Base-by-base conservation (phyloP, 2,888 invertebrate species). In the Macrophya annulata region DNA sequence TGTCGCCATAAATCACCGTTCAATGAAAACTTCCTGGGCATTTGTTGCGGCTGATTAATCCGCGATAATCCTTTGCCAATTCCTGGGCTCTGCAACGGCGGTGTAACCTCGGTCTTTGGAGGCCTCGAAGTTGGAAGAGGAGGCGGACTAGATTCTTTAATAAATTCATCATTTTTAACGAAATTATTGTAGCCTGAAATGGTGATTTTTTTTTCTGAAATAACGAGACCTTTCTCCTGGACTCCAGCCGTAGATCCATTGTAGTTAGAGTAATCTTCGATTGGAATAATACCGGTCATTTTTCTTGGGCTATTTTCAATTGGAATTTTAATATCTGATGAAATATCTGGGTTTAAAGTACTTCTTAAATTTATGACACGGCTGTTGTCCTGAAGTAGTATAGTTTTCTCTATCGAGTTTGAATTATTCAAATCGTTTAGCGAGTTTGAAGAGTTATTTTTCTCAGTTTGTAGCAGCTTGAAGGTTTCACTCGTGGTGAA, bases 1-100 rank as follows among this genome's bases (percentile, higher is more conserved):
- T 97, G 96, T 85, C 96, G 94, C 95, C 96, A 94, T n/a, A 92
- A 92, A 87, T 93, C 92, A 4, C 90, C 89, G 87, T 89, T 95
- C 93, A 91, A 48, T 31, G 90, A 88, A 85, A 91, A 91, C 87
- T 93, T 91, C 84, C 88, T 84, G 84, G 86, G 77, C 85, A 84
- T 12, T 77, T 85, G 76, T 74, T 77, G 45, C 83, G 84, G 84
- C 17, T 43, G 71, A 79, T 55, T 43, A 71, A 17, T 25, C 51
- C 83, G 74, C 25, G 84, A 17, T 72, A 59, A 65, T 59, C 79
- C 77, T 81, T 86, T 84, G 84, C 31, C 71, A 62, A 51, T 71
- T 79, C 84, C 87, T 77, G 51, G 72, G 84, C 74, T 86, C 85
- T 85, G 86, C 79, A 21, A 31, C n/a, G 62, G 5, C 6, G 59